Percentiles rank a stretch among this genome's conserved stretches.
phyloP scores from a whole-genome alignment of 2,113 vertebrate species.

The Actenoides hombroni region DNA sequence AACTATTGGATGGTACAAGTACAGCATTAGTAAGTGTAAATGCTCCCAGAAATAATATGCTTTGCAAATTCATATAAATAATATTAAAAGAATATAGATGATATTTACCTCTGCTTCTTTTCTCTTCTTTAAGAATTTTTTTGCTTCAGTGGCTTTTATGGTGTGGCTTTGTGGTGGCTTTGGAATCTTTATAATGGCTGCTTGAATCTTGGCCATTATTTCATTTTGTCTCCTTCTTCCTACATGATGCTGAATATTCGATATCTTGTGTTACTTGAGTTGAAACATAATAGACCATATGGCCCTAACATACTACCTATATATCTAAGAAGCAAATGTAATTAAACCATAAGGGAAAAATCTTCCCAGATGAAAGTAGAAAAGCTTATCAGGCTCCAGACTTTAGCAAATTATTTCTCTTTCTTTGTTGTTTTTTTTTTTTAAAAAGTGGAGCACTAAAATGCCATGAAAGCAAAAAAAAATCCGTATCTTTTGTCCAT shows the following conservation, averaged over 20 bases:
- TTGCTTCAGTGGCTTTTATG: conserved; percentile 71
- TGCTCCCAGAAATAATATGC: not conserved
- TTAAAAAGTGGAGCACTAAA: not conserved
- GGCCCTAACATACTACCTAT: not conserved
- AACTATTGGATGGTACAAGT: not conserved
- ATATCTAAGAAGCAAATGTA: not conserved
- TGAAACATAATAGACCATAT: not conserved
- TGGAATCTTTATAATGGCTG: conserved; percentile 75
- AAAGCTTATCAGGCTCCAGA: not conserved
- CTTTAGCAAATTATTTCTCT: not conserved
- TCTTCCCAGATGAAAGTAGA: not conserved
- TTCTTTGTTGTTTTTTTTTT: not conserved
- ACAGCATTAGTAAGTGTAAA: not conserved
- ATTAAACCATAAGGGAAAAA: not conserved
- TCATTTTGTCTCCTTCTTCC: conserved; percentile 75
- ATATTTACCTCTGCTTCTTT: conserved; percentile 82
- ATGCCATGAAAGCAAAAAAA: not conserved
- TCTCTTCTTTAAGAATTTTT: conserved; percentile 74
- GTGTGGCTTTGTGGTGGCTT: conserved; percentile 72
- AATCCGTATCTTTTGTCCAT: not conserved
- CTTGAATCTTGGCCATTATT: conserved; percentile 78
- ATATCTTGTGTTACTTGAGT: not conserved
- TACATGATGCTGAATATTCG: conserved; percentile 68
- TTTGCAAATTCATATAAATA: not conserved
- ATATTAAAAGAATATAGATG: not conserved